Base-by-base conservation (phyloP, 2,113 vertebrate genomes). In the Okapia johnstoni region DNA sequence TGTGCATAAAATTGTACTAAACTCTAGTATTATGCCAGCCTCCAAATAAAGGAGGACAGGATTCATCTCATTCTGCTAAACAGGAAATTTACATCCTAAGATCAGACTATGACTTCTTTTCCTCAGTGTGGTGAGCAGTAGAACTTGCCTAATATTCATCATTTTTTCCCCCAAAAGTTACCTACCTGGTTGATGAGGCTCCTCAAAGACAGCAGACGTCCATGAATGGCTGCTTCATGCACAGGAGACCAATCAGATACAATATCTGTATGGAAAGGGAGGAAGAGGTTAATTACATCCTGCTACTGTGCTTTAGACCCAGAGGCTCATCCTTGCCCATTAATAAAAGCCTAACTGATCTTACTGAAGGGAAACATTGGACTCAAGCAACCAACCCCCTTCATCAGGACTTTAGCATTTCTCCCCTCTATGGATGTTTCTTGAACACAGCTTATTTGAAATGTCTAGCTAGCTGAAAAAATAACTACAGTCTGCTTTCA, bases 221-320 rank as follows among this genome's bases (percentile, higher is more conserved):
- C 99, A 0, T 99, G 99, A 86, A 99, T 97, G 6, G 99, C 99
- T 76, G 99, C 99, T 83, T 99, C 99, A 0, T 99, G 99, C 93
- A 99, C 50, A 8, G 99, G 99, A 97, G 99, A 99, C 99, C 99
- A 99, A 88, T 99, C 99, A 7, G 99, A 99, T 88, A 99, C 97
- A 60, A 97, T 84, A 92, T 99, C 99, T 99, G 96, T 33, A 54
- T 9, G 76, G 96, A 98, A 66, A 98, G 66, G 96, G 85, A 95
- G 26, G 30, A 70, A 57, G 52, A 33, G 6, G 21, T 90, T 96
- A 97, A 21, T 90, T 96, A 97, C 28, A 60, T 13, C 36, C 54
- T 52, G 26, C 11, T 60, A 95, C 26, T 19, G 7, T 3, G 5
- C 40, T 46, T 61, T 12, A 60, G 57, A 80, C 55, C 40, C 6